Evolutionary conservation across 2,797 vertebrate species (phyloP).

Genomic region (Spatula clypeata): DNA sequence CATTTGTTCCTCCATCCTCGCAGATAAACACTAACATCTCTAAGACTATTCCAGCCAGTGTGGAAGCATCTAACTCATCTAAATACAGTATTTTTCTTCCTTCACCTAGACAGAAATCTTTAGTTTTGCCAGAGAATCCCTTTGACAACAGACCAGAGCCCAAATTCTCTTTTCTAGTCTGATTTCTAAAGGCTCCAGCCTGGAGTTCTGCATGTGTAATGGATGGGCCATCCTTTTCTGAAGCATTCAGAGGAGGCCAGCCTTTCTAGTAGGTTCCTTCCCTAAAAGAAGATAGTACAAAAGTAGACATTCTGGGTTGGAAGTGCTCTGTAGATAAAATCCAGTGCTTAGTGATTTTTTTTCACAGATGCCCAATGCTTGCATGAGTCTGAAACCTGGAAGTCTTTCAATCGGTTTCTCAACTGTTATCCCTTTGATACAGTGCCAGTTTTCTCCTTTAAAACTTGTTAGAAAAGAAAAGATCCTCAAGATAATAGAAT

Average conservation of each 20-base stretch:
- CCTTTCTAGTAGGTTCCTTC: background rate
- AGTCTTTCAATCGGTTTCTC: constrained; percentile 20
- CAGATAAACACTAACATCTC: background rate
- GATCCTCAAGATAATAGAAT: background rate
- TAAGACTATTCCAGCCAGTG: background rate
- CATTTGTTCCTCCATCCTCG: background rate
- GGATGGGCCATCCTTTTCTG: background rate
- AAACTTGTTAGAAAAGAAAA: background rate
- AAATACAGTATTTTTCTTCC: constrained; percentile 15
- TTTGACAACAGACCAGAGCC: background rate
- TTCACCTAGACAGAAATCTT: background rate
- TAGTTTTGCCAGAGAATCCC: background rate
- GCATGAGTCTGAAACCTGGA: background rate
- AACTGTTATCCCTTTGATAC: constrained; percentile 12
- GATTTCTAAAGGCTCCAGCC: background rate
- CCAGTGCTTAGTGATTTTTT: background rate
- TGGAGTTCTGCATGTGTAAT: background rate
- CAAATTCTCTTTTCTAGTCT: background rate
- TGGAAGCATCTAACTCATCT: background rate
- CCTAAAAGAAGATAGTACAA: background rate
- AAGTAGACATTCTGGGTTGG: background rate
- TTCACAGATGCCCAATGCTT: background rate
- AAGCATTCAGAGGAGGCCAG: background rate
- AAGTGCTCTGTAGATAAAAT: background rate
- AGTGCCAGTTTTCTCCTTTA: background rate